Evolutionary conservation across 2,888 invertebrate species (phyloP).

Genomic region (Calliscelio sp.): DNA sequence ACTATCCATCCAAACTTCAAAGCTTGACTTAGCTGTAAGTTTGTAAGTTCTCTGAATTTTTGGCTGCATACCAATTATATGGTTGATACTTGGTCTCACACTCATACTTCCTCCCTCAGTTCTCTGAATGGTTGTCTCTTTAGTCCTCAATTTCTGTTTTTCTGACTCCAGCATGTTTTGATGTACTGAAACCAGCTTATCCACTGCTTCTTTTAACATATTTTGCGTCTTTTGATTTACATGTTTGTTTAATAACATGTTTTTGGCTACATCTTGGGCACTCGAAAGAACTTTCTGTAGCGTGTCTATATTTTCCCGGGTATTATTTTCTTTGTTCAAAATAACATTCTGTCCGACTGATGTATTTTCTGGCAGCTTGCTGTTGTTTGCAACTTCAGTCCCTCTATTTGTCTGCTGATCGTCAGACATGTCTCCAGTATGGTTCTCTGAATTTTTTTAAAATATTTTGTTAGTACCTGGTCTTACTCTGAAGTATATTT

Average conservation of each 20-base stretch:
- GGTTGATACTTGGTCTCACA: neutral
- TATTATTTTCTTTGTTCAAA: neutral
- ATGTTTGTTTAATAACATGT: neutral
- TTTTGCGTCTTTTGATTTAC: neutral
- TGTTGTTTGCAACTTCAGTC: slow-evolving; percentile 2
- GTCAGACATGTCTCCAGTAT: slow-evolving; percentile 42
- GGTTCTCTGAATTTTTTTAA: slow-evolving; percentile 23
- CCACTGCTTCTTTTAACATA: slow-evolving; percentile 26
- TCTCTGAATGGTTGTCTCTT: no score
- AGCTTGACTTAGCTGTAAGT: slow-evolving; percentile 61
- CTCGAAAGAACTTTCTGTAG: slow-evolving; percentile 21
- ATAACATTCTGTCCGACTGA: no score
- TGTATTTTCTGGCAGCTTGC: neutral
- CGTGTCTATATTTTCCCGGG: neutral
- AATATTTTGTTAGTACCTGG: slow-evolving; percentile 49
- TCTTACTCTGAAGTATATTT: slow-evolving; percentile 24
- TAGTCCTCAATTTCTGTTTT: slow-evolving; percentile 5
- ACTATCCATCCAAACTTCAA: slow-evolving; percentile 65
- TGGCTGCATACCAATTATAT: slow-evolving; percentile 14
- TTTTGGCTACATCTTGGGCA: slow-evolving; percentile 37
- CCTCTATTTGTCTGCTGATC: neutral
- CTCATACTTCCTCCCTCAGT: neutral
- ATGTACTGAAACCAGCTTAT: slow-evolving; percentile 41
- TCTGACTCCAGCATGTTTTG: slow-evolving; percentile 37
- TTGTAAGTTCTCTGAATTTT: slow-evolving; percentile 63